Evolutionary conservation across 23 tunicate genomes (phyloP), one percentile per base, ranked within the genome.

Genomic region (Phallusia fumigata): DNA sequence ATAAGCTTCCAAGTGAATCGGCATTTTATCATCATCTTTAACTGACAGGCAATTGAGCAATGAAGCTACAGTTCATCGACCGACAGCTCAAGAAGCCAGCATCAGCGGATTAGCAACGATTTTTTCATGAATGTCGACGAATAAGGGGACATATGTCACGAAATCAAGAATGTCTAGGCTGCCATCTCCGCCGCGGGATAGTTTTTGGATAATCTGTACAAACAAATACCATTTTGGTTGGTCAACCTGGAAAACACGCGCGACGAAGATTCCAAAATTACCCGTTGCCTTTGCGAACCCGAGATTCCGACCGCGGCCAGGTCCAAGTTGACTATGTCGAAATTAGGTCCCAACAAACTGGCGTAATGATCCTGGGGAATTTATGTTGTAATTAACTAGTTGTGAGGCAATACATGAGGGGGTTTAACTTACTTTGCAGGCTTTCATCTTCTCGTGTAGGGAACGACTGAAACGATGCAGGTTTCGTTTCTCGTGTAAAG

Each of bases 131-230:
- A 83, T 84, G 78, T 83, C 73, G 33, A 92, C 65, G 84, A 92
- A 92, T 33, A 92, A 75, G 11, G 97, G 97, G 31, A 84, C 90
- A 64, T 92, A 92, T 18, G 97, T 88, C 44, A 92, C 91, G 45
- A 92, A 92, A 65, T 87, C 91, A 31, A 92, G 80, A 65, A 92
- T 83, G 22, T 90, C 90, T 0, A 92, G 75, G 0, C 87, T 86
- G 12, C 36, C 52, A 34, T 83, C 77, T 75, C 65, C 65, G 19
- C 86, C 69, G 65, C 96, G 79, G 64, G 96, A 87, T 40, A 91
- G 77, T 84, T 91, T 86, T 35, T 86, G 78, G 30, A 91, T 75
- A 34, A 86, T 74, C 96, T 91, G 82, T 22, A 21, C 51, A 52
- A 21, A 47, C n/a, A 52, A 52, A 52, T 6, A 5, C 47, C 8